These are phyloP conservation scores for Megalops atlanticus DNA, from an alignment of 2,113 vertebrate species.

Conservation along the genomic window DNA sequence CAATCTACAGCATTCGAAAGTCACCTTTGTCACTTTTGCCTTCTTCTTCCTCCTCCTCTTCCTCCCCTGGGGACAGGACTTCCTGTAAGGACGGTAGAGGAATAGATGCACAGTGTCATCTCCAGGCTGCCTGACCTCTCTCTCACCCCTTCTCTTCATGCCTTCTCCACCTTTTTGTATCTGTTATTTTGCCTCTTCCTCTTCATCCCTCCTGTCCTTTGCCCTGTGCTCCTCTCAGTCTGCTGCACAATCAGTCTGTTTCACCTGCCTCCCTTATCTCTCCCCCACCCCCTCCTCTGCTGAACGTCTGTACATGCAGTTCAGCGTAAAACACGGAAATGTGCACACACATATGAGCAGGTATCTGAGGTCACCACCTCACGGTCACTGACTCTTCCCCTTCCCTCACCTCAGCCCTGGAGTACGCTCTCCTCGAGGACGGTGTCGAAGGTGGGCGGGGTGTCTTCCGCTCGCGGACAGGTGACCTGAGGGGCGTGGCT, in stretches of 20 bases:
- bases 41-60: constrained; percentile 32
- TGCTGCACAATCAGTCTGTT: constrained; percentile 13
- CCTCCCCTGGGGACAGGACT: constrained; percentile 42
- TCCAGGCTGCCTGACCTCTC: neutral
- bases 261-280: neutral
- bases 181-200: neutral
- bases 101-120: neutral
- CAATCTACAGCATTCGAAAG: neutral
- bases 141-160: neutral
- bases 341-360: neutral
- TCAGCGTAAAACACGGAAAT: neutral
- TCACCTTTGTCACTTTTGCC: constrained; percentile 44
- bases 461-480: neutral
- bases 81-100: neutral
- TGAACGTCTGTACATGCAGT: no score
- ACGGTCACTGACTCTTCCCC: no score
- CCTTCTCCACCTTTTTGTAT: neutral
- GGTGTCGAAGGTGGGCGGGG: neutral
- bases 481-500: neutral
- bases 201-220: neutral
- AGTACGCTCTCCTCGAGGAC: constrained; percentile 42
- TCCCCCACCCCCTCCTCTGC: neutral
- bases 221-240: no score
- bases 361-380: no score
- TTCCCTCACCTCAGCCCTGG: no score